Conservation (phyloP, 2,797 vertebrate genomes). For the Rousettus madagascariensis region DNA sequence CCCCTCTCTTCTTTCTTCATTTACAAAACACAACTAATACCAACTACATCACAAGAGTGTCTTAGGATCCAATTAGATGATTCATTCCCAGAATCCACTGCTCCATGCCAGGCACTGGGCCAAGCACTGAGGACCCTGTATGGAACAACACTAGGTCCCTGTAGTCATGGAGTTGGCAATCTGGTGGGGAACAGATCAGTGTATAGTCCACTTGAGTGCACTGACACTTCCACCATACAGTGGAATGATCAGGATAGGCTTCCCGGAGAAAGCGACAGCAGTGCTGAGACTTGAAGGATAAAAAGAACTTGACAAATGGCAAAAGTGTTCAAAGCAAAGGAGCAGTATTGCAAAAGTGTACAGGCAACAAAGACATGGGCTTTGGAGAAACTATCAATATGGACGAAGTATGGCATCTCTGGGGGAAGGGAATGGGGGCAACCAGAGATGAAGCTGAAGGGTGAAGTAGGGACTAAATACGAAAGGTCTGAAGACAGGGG, state of each 20-base stretch:
- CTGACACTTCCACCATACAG: neutral
- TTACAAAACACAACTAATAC: neutral
- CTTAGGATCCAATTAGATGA: neutral
- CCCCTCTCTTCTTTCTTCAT: neutral
- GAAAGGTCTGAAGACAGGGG: neutral
- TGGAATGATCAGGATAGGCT: neutral
- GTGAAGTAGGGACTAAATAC: neutral
- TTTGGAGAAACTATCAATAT: neutral
- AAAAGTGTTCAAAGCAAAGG: neutral
- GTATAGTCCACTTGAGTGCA: neutral
- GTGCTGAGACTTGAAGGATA: neutral
- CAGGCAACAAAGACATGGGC: neutral
- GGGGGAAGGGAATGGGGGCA: accelerated
- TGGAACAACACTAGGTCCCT: too few species aligned
- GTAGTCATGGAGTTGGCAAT: neutral
- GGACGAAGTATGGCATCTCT: neutral
- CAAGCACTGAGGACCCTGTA: accelerated
- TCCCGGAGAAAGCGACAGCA: neutral
- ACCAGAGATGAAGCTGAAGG: neutral
- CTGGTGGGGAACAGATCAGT: neutral
- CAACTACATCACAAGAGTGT: neutral
- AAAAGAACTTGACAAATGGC: neutral
- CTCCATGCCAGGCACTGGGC: neutral
- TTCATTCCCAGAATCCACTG: neutral
- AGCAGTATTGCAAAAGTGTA: neutral